phyloP scores from a whole-genome alignment of 2,113 vertebrate species.

The Edolisoma coerulescens region DNA sequence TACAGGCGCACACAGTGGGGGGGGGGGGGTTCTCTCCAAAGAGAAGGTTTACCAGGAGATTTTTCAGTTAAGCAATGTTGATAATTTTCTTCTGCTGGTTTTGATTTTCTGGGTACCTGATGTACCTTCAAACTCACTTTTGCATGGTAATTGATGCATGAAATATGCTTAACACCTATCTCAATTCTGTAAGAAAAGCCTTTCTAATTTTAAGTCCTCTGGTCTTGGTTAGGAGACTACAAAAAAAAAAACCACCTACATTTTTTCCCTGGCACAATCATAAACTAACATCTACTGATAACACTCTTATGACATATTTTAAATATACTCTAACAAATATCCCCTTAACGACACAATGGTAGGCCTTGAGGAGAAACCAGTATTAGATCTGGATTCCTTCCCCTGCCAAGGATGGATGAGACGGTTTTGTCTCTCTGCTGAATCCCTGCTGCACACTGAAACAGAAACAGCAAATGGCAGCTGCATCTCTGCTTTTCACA shows the following conservation, averaged over 20 bases:
- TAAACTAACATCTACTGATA: not conserved
- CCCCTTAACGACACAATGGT: not conserved
- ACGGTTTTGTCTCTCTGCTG: not conserved
- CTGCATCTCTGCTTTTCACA: not conserved
- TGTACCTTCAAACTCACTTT: not conserved
- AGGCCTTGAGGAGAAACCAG: not conserved
- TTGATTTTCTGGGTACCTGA: not conserved
- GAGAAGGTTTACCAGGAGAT: not conserved
- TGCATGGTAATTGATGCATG: not conserved
- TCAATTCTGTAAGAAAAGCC: not conserved
- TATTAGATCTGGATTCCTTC: not conserved
- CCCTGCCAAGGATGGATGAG: not conserved
- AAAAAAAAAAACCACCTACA: fast-evolving
- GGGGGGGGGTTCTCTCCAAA: not conserved
- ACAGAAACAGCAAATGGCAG: not conserved
- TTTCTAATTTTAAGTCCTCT: not conserved
- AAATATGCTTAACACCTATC: not conserved
- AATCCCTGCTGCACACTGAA: not conserved
- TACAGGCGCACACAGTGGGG: not conserved
- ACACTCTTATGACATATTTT: not conserved
- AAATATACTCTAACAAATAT: not conserved
- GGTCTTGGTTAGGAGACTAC: not conserved
- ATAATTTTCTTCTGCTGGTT: not conserved
- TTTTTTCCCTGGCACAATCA: not conserved
- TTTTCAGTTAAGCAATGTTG: not conserved